These are phyloP conservation scores for Platynereis dumerilii DNA, from an alignment of 2,888 invertebrate genomes.

Conservation along the genomic window DNA sequence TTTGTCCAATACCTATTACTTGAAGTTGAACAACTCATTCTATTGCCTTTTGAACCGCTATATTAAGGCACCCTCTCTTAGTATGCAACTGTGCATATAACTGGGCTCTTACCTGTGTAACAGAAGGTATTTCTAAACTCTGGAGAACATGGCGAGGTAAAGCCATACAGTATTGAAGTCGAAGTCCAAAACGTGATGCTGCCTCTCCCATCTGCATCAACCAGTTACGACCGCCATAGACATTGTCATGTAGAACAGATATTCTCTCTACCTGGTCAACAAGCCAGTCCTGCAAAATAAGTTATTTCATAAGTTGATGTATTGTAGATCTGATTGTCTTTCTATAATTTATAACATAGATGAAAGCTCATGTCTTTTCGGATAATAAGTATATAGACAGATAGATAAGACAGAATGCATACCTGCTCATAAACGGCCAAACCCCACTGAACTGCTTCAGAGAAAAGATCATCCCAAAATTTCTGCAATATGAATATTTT, in stretches of 20 bases:
- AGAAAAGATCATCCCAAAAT: constrained; percentile 41
- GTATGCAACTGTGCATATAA: no score
- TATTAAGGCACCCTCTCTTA: no score
- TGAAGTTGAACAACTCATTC: no score
- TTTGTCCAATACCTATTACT: no score
- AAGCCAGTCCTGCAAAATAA: constrained; percentile 45
- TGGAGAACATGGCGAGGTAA: constrained; percentile 39
- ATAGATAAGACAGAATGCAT: no score
- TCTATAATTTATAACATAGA: no score
- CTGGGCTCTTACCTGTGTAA: constrained; percentile 42
- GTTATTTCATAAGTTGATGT: no score
- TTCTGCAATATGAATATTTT: constrained; percentile 21
- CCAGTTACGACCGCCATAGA: constrained; percentile 40
- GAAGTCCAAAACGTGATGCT: constrained; percentile 36
- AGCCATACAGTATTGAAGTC: constrained; percentile 47
- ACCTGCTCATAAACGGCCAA: constrained; percentile 40
- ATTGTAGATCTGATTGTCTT: no score
- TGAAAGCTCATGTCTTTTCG: no score
- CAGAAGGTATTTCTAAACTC: constrained; percentile 38
- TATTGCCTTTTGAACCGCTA: no score
- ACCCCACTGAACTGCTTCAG: constrained; percentile 35
- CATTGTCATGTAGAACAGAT: constrained; percentile 27
- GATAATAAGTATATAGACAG: no score
- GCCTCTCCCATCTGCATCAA: constrained; percentile 43
- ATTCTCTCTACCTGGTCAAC: constrained; percentile 39